phyloP scores from a whole-genome alignment of 1,140 invertebrate genomes.

The Danaus melanippus region DNA sequence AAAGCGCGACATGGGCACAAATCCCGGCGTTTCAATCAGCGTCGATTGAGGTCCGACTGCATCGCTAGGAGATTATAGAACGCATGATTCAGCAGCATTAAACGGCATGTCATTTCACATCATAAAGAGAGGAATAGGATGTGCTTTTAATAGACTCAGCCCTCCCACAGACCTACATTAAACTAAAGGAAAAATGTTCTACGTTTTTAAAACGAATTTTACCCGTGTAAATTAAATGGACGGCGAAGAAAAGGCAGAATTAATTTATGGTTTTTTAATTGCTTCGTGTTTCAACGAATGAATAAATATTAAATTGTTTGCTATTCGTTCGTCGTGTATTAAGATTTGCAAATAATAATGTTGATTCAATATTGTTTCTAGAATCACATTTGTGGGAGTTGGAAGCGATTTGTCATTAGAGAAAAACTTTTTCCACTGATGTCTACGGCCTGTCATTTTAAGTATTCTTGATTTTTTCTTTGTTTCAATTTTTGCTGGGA shows the following conservation, averaged over 20 bases:
- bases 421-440: too few relatives aligned
- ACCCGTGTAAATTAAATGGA: slow-evolving; percentile 14
- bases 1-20: slow-evolving; percentile 40
- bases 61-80: slow-evolving; percentile 34
- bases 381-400: too few relatives aligned
- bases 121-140: slow-evolving; percentile 37
- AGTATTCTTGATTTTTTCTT: too few relatives aligned
- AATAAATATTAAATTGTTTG: too few relatives aligned
- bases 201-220: slow-evolving; percentile 18
- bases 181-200: slow-evolving; percentile 19
- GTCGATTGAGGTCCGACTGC: slow-evolving; percentile 42
- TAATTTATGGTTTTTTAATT: slow-evolving; percentile 19
- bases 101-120: slow-evolving; percentile 42
- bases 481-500: slow-evolving; percentile 38
- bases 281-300: too few relatives aligned
- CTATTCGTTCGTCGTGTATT: too few relatives aligned
- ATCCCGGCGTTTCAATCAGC: slow-evolving; percentile 54
- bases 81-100: slow-evolving; percentile 41
- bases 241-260: slow-evolving; percentile 14
- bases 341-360: too few relatives aligned
- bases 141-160: slow-evolving; percentile 22
- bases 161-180: slow-evolving; percentile 14
- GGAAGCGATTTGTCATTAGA: too few relatives aligned
- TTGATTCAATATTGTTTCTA: too few relatives aligned
- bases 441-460: too few relatives aligned